phyloP scores from a whole-genome alignment of 2,888 invertebrate species.

The Diaperis boleti region DNA sequence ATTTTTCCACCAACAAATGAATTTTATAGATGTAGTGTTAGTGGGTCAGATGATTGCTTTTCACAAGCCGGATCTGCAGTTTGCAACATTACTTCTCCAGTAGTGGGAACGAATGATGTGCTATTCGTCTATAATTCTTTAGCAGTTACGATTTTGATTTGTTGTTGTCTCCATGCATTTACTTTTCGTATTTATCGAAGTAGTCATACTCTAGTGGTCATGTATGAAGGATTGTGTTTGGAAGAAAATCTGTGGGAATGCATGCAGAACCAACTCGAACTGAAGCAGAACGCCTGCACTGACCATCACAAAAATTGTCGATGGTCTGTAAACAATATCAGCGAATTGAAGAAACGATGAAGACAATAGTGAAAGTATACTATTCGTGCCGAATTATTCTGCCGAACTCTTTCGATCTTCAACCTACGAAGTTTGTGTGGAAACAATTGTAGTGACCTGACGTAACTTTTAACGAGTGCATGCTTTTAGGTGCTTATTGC shows the following conservation, averaged over 20 bases:
- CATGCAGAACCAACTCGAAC: slow-evolving; percentile 35
- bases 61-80: slow-evolving; percentile 49
- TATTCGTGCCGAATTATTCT: neutral
- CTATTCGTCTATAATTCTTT: slow-evolving; percentile 10
- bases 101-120: slow-evolving; percentile 6
- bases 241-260: slow-evolving; percentile 22
- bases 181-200: slow-evolving; percentile 13
- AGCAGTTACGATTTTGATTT: no score
- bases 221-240: slow-evolving; percentile 29
- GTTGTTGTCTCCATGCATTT: no score
- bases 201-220: slow-evolving; percentile 38
- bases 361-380: slow-evolving; percentile 37
- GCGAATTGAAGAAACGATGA: slow-evolving; percentile 11
- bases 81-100: slow-evolving; percentile 19
- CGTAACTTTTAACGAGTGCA: slow-evolving; percentile 4
- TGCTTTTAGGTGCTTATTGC: slow-evolving; percentile 2
- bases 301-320: slow-evolving; percentile 31
- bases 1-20: no score
- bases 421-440: neutral
- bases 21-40: slow-evolving; percentile 44
- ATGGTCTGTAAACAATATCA: slow-evolving; percentile 20
- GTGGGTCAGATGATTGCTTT: slow-evolving; percentile 53
- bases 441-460: neutral
- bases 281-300: slow-evolving; percentile 35
- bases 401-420: neutral